Evolutionary conservation across 1,140 invertebrate genomes (phyloP).

Genomic region (Tetraneura akinire): DNA sequence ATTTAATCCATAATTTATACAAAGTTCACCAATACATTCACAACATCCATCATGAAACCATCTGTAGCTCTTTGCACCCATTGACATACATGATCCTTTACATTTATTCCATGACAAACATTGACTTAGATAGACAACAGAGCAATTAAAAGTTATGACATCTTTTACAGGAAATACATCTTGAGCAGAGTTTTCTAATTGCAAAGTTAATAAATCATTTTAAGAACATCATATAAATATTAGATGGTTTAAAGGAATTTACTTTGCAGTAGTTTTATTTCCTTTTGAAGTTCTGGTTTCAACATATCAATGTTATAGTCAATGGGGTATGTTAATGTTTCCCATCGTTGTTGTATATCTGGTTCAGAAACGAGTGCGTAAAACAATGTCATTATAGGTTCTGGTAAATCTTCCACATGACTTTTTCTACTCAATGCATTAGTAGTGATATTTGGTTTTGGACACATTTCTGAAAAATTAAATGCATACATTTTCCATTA

Average conservation of each 20-base stretch:
- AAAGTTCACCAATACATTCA: conserved; percentile 87
- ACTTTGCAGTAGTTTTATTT: conserved; percentile 62
- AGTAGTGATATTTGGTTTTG: conserved; percentile 76
- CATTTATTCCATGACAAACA: conserved; percentile 90
- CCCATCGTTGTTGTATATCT: conserved; percentile 74
- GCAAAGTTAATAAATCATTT: not conserved
- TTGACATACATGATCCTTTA: conserved; percentile 74
- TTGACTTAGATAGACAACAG: conserved; percentile 87
- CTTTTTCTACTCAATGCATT: conserved; percentile 74
- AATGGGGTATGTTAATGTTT: conserved; percentile 76
- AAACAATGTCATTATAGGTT: conserved; percentile 82
- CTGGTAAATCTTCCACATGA: conserved; percentile 82
- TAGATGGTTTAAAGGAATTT: conserved; percentile 56
- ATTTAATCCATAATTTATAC: conserved; percentile 89
- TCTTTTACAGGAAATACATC: conserved; percentile 67
- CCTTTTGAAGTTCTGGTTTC: conserved; percentile 65
- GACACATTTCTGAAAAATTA: conserved; percentile 77
- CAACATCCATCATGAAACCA: conserved; percentile 97
- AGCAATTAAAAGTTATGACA: conserved; percentile 79
- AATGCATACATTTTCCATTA: not conserved
- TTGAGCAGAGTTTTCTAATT: conserved; percentile 67
- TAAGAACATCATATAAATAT: not conserved
- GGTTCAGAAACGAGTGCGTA: conserved; percentile 77
- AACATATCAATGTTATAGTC: conserved; percentile 66
- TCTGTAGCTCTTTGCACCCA: conserved; percentile 74